phyloP scores from a whole-genome alignment of 1,140 invertebrate genomes.

The Achroia grisella region DNA sequence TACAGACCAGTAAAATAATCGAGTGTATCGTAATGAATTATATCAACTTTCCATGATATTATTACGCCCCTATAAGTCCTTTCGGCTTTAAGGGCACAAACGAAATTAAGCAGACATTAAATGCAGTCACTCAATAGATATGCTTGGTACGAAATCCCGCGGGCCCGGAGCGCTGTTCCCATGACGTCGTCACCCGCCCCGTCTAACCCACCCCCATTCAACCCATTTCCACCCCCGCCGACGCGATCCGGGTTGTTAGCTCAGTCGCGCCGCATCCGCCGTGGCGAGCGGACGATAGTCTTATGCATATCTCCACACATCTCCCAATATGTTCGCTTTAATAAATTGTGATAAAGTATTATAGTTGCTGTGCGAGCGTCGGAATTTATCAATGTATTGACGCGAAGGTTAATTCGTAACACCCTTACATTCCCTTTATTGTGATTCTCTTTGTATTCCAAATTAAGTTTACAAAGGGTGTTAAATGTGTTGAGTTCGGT shows the following conservation, averaged over 20 bases:
- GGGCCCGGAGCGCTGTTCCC: conserved; percentile 1
- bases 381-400: no score
- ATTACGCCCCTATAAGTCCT: no score
- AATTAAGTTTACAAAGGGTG: no score
- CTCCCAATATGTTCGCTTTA: conserved; percentile 40
- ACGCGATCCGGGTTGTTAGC: conserved; percentile 8
- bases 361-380: neutral
- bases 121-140: conserved; percentile 17
- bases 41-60: no score
- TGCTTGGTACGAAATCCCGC: conserved; percentile 15
- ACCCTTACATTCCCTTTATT: no score
- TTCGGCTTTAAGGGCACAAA: no score
- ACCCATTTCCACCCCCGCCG: conserved; percentile 27
- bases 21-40: no score
- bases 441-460: no score
- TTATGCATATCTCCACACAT: conserved; percentile 25
- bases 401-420: no score
- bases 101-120: no score
- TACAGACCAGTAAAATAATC: no score
- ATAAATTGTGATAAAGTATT: conserved; percentile 27
- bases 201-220: neutral
- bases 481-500: no score
- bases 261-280: conserved; percentile 49
- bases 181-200: conserved; percentile 25
- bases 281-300: conserved; percentile 30